Percentiles rank a stretch among this genome's conserved stretches.
phyloP scores from a whole-genome alignment of 1,140 invertebrate genomes.

The Vanessa tameamea region DNA sequence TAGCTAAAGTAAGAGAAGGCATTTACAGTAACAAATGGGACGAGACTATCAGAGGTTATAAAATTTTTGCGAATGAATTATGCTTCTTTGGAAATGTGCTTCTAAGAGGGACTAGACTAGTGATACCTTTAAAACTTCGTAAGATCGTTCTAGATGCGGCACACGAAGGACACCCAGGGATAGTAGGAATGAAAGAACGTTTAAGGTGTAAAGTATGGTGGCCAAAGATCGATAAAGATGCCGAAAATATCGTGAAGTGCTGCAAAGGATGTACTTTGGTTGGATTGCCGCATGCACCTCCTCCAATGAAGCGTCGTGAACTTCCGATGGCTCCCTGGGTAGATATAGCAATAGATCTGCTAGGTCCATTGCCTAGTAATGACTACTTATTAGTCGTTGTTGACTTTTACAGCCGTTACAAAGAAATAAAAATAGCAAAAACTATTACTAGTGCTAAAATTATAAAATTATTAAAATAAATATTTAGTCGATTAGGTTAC shows the following conservation, averaged over 20 bases:
- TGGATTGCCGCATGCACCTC: not conserved
- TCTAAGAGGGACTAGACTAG: slow-evolving; percentile 4
- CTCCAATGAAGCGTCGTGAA: slow-evolving; percentile 4
- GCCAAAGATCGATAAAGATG: not conserved
- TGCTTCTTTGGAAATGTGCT: slow-evolving; percentile 6
- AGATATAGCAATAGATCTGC: not conserved
- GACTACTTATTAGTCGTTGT: not conserved
- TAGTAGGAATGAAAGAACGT: slow-evolving; percentile 5
- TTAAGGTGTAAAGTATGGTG: not conserved
- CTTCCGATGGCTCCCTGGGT: not conserved
- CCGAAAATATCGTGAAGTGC: not conserved
- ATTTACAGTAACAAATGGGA: no score
- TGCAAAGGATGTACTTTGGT: not conserved
- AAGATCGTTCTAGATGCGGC: slow-evolving; percentile 2
- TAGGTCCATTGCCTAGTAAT: not conserved
- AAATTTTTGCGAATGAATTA: no score
- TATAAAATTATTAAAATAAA: not conserved
- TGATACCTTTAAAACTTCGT: not conserved
- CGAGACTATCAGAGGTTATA: no score
- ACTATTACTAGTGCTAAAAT: not conserved
- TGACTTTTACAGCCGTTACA: not conserved
- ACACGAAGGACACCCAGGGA: slow-evolving; percentile 3
- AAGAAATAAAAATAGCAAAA: not conserved
- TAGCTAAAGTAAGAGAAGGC: no score
- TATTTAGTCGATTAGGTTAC: no score